Conservation (phyloP, 2,113 vertebrate species). For the Stigmatopora argus region DNA sequence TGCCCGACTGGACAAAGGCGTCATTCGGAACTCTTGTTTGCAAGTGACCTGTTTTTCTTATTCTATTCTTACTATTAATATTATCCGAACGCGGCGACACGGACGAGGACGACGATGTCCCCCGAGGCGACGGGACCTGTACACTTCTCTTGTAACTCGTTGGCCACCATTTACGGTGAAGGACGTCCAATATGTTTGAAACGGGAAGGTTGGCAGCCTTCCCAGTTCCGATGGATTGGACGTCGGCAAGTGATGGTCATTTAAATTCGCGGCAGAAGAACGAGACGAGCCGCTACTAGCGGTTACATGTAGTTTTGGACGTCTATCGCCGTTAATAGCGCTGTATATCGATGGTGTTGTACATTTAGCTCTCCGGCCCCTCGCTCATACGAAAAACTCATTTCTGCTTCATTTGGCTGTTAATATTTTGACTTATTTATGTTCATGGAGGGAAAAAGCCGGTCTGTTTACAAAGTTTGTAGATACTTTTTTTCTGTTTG, state of each 20-base stretch:
- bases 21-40: slow-evolving; percentile 81
- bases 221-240: too few relatives aligned
- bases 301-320: too few relatives aligned
- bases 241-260: too few relatives aligned
- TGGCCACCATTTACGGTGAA: too few relatives aligned
- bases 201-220: too few relatives aligned
- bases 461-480: slow-evolving; percentile 99
- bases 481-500: slow-evolving; percentile 99
- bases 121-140: slow-evolving; percentile 66
- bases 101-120: slow-evolving; percentile 62
- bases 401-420: slow-evolving; percentile 94
- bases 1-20: slow-evolving; percentile 69
- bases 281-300: too few relatives aligned
- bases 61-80: slow-evolving; percentile 55
- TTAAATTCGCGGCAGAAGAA: too few relatives aligned
- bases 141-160: slow-evolving; percentile 66
- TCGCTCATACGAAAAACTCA: slow-evolving; percentile 84
- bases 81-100: slow-evolving; percentile 54
- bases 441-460: slow-evolving; percentile 89
- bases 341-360: slow-evolving; percentile 77
- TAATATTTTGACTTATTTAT: slow-evolving; percentile 99
- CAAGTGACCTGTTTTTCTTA: slow-evolving; percentile 83
- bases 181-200: too few relatives aligned
- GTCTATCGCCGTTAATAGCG: too few relatives aligned
- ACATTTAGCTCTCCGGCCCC: slow-evolving; percentile 78